Conservation (phyloP, 2,797 vertebrate genomes). For the Parambassis ranga region DNA sequence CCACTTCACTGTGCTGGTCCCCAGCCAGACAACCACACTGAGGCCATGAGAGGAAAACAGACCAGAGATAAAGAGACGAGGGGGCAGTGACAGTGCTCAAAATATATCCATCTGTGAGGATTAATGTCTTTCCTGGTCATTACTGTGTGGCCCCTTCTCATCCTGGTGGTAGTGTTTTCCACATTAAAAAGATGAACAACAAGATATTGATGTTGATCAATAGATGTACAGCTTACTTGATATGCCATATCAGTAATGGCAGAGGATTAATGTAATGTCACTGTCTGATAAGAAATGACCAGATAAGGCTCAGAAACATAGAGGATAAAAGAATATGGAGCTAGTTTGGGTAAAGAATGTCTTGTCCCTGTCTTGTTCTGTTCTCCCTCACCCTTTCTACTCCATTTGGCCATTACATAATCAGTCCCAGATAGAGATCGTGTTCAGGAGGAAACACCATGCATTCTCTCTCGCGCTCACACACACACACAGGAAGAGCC, state of each 20-base stretch:
- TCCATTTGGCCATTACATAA: constrained; percentile 67
- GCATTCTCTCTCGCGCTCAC: constrained; percentile 19
- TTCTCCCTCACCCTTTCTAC: constrained; percentile 44
- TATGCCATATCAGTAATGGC: not conserved
- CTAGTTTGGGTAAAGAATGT: not conserved
- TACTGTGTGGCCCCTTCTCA: not conserved
- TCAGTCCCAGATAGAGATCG: constrained; percentile 47
- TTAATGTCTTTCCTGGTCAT: not conserved
- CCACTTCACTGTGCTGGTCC: constrained; percentile 15
- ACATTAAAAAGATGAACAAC: too few species aligned
- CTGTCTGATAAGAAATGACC: constrained; percentile 15
- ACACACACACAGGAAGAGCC: constrained; percentile 29
- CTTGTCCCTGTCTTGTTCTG: constrained; percentile 1
- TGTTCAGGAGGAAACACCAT: constrained; percentile 56
- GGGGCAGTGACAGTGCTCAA: not conserved
- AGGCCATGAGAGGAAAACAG: constrained; percentile 23
- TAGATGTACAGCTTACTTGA: not conserved
- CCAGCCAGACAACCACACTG: constrained; percentile 35
- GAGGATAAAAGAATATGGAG: constrained; percentile 25
- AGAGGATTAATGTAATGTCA: not conserved
- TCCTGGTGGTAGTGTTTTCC: not conserved
- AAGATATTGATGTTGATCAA: not conserved
- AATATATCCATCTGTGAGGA: not conserved
- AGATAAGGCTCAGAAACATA: constrained; percentile 10
- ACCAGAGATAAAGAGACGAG: not conserved